A percentile compares a stretch with the other conserved stretches of the same genome.
Evolutionary conservation across 2,888 invertebrate genomes (phyloP).

Genomic region (Lochmaea capreae): DNA sequence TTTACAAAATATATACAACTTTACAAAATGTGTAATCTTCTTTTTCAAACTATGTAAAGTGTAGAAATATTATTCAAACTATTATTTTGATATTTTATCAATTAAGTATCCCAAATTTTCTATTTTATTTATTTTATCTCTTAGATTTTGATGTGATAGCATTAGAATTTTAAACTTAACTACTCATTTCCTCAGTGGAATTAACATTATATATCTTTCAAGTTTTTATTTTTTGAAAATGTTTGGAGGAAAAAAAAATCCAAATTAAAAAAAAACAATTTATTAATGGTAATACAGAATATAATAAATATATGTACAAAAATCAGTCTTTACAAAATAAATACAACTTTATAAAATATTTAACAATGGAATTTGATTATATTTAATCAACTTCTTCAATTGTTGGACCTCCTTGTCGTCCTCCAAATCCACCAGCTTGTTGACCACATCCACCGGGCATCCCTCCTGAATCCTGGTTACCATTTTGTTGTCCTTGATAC

Average conservation of each 20-base stretch:
- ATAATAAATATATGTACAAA: neutral
- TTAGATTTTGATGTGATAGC: no score
- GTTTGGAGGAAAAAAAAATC: no score
- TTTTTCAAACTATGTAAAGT: no score
- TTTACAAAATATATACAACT: neutral
- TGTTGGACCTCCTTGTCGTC: conserved; percentile 32
- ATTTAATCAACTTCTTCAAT: conserved; percentile 39
- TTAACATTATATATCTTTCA: neutral
- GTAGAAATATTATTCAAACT: no score
- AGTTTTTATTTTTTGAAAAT: neutral
- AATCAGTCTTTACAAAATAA: conserved; percentile 1
- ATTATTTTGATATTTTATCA: no score
- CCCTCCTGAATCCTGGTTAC: conserved; percentile 41
- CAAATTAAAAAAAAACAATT: neutral
- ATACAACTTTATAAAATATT: neutral
- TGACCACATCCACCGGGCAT: conserved; percentile 45
- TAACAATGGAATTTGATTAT: conserved; percentile 54
- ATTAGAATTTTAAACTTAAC: neutral
- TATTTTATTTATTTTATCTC: no score
- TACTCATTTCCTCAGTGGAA: neutral
- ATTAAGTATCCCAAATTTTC: no score
- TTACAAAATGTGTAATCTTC: no score
- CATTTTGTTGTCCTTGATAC: conserved; percentile 54
- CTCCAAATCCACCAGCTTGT: conserved; percentile 35
- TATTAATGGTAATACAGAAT: neutral